Conservation (phyloP, 2,113 vertebrate genomes). For the Emydura subglobosa region DNA sequence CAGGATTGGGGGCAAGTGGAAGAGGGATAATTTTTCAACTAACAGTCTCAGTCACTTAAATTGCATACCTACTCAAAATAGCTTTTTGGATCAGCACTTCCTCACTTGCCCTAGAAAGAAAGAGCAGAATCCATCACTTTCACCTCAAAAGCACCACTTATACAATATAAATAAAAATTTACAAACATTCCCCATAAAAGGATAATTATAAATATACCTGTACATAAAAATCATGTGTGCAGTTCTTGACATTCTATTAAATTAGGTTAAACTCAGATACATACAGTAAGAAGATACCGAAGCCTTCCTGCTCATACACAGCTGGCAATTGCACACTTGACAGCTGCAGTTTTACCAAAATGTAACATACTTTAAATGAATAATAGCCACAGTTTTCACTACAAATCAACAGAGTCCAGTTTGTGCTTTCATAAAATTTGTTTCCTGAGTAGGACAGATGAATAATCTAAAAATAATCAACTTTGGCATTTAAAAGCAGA, state of each 20-base stretch:
- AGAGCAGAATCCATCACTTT: neutral
- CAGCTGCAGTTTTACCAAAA: neutral
- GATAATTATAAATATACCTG: neutral
- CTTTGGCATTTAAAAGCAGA: neutral
- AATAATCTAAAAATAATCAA: neutral
- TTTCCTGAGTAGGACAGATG: neutral
- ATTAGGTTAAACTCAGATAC: rapidly evolving
- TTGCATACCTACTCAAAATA: no score
- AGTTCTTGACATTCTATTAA: neutral
- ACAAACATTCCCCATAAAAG: neutral
- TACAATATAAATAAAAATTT: neutral
- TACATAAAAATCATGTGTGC: neutral
- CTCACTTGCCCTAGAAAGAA: no score
- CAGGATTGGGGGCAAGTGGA: no score
- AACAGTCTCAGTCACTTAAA: no score
- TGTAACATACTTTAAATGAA: neutral
- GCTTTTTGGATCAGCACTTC: no score
- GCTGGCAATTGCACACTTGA: neutral
- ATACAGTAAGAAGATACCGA: neutral
- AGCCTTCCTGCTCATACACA: rapidly evolving
- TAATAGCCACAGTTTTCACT: neutral
- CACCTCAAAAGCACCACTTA: neutral
- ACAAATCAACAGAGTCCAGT: neutral
- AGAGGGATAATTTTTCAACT: no score
- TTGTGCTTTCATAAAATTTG: neutral